Conservation (phyloP, 2,113 vertebrate species). For the Geothlypis trichas region DNA sequence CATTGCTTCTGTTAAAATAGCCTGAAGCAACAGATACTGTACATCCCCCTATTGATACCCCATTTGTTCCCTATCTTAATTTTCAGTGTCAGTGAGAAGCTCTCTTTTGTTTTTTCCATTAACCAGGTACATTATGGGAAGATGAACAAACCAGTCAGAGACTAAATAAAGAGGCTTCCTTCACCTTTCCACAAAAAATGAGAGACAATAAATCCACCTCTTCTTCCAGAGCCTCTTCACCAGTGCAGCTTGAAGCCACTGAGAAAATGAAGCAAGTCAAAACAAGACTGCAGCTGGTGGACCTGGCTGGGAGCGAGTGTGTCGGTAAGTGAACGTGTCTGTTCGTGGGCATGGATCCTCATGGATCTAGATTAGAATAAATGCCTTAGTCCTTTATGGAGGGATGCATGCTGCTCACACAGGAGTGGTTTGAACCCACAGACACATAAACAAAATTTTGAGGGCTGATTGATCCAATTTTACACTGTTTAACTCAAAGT, state of each 20-base stretch:
- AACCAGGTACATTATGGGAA: constrained; percentile 26
- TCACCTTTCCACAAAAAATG: not conserved
- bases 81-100: not conserved
- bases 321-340: constrained; percentile 49
- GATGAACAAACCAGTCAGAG: not conserved
- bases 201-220: not conserved
- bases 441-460: not conserved
- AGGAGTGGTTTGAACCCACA: not conserved
- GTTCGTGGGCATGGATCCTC: not conserved
- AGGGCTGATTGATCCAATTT: not conserved
- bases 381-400: not conserved
- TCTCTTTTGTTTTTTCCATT: not conserved
- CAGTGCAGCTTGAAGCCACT: not conserved
- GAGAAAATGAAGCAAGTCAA: constrained; percentile 22
- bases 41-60: not conserved
- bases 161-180: not conserved
- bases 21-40: not conserved
- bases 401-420: not conserved
- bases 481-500: not conserved
- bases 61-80: not conserved
- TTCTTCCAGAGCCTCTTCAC: not conserved
- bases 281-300: constrained; percentile 84
- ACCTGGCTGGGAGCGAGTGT: constrained; percentile 87
- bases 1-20: not conserved
- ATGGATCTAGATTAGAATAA: not conserved